A percentile compares a stretch with the other conserved stretches of the same genome.
These are phyloP conservation scores for Eretmocerus hayati DNA, from an alignment of 2,888 invertebrate genomes.

Conservation along the genomic window DNA sequence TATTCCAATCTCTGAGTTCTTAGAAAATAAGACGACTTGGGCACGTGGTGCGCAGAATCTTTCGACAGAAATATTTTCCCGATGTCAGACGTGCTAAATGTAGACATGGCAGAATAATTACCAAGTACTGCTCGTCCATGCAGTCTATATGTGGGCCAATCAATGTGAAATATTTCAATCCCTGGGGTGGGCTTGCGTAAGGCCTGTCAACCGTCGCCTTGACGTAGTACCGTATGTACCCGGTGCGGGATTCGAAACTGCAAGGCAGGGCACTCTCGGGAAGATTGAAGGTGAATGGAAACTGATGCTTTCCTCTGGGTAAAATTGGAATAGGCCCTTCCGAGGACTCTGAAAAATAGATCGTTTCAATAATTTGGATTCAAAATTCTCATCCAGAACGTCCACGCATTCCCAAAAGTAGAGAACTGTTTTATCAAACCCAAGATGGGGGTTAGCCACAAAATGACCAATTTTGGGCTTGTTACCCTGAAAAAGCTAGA, in stretches of 20 bases:
- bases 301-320: conserved; percentile 63
- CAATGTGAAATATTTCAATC: conserved; percentile 72
- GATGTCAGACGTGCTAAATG: too few species aligned
- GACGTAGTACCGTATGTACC: conserved; percentile 67
- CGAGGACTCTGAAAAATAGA: conserved; percentile 46
- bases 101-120: too few species aligned
- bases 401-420: too few species aligned
- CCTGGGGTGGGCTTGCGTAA: conserved; percentile 70
- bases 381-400: too few species aligned
- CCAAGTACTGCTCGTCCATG: conserved; percentile 73
- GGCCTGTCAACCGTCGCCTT: conserved; percentile 69
- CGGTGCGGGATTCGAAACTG: conserved; percentile 68
- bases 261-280: conserved; percentile 69
- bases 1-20: too few species aligned
- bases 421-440: too few species aligned
- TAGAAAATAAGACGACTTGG: too few species aligned
- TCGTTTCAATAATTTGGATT: background rate
- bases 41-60: too few species aligned
- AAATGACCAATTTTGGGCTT: too few species aligned
- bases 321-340: conserved; percentile 61
- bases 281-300: conserved; percentile 62
- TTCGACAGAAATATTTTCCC: too few species aligned
- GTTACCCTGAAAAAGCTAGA: too few species aligned
- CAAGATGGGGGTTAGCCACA: too few species aligned
- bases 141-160: conserved; percentile 74